Base-by-base conservation (phyloP, 2,113 vertebrate species). In the Pimephales promelas region DNA sequence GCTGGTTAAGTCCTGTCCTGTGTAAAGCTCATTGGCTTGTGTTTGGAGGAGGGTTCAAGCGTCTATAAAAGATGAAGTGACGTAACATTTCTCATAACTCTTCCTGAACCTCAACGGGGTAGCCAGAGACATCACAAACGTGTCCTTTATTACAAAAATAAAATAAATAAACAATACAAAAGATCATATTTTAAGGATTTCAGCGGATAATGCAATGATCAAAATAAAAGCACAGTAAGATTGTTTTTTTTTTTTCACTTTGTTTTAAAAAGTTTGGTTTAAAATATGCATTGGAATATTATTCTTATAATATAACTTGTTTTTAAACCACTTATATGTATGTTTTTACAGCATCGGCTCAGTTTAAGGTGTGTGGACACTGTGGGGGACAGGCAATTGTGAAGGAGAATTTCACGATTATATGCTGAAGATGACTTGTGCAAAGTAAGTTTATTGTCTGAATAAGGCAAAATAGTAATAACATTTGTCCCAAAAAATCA, bases 381-480 rank as follows among this genome's bases (percentile, higher is more conserved):
- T 82, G 74, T 40, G 34, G 31, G 3, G 34, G 10, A 16, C 13
- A 56, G 36, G 11, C 1, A 13, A 1, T 24, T 40, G 6, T 36
- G 18, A 56, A 76, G 31, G 10, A 20, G 3, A 2, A 8, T 40
- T 40, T n/a, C 34, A 40, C 10, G 20, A 10, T 68, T 36, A 22
- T 20, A 82, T 84, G 22, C 88, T 86, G 84, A 87, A 90, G 59
- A 87, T 89, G 81, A 85, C 89, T 18, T 85, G 79, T 31, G 76
- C 86, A 84, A 84, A 7, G 92, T 93, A 89, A 92, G 90, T 83
- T 68, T 66, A 66, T 20, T 13, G 10, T n/a, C 20, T 8, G 3
- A 34, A 20, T 68, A 36, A 10, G 3, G 20, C 4, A 10, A 36
- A 54, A 54, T 54, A 54, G 6, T 61, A 61, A 13, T 7, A 8